Evolutionary conservation across 2,888 invertebrate species (phyloP), one percentile per base, ranked within the genome.

Genomic region (Drosophila paramelanica): DNA sequence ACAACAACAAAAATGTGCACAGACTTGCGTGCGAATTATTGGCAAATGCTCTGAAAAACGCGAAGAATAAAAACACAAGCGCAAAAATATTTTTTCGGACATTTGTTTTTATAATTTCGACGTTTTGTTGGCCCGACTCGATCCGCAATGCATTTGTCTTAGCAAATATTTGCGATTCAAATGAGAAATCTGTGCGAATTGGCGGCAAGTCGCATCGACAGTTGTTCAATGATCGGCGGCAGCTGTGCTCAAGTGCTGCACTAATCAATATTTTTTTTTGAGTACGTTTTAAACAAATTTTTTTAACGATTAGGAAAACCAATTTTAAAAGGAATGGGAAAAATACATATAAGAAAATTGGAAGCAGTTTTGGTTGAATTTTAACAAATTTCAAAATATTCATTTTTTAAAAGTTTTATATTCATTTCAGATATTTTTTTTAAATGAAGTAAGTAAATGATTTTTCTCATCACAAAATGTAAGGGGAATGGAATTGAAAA

Each of bases 21-120:
- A 90, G 90, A 90, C 89, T 91, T 90, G 75, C 67, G 65, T 75
- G 77, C 84, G 78, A 90, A 90, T 88, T 88, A 79, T 89, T 88
- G 84, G 89, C 91, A 90, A 91, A 91, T 91, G 88, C 67, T 69
- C 51, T 56, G 72, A 84, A 90, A 86, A 76, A 71, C 71, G 70
- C 77, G 74, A 27, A 66, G 58, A 42, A 42, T 46, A 61, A 81
- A 81, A 73, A 49, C 23, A 27, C n/a, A 47, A 43, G 43, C 14
- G 25, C n/a, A 25, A 38, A 69, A 74, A 64, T 64, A 68, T 73
- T 52, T 78, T 78, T 81, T 84, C 74, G 87, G 87, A 86, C 89
- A 90, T 90, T 89, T 90, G 90, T 87, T 77, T 87, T 87, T 77
- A 59, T 61, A 74, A 82, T 80, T 84, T 79, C 57, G 67, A 57